A percentile compares a stretch with the other conserved stretches of the same genome.
phyloP scores from a whole-genome alignment of 2,888 invertebrate species.

The Luperina nickerlii region DNA sequence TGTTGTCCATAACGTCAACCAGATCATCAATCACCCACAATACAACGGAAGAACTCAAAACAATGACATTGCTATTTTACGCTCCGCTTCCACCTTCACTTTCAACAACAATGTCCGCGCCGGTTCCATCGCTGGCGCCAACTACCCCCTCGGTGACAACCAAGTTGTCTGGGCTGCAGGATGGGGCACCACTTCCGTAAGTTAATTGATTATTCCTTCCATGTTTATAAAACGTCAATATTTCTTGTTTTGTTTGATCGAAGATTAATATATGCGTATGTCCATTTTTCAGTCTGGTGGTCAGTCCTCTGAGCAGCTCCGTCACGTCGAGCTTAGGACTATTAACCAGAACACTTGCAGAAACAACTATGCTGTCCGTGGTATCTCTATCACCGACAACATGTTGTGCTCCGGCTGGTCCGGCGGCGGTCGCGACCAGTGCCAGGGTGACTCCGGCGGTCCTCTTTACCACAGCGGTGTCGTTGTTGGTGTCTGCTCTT shows the following conservation, averaged over 20 bases:
- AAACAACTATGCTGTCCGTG: slow-evolving; percentile 64
- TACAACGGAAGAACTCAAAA: slow-evolving; percentile 68
- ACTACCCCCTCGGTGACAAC: too few species aligned
- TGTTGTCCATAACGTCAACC: slow-evolving; percentile 56
- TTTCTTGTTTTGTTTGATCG: not conserved
- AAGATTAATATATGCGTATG: not conserved
- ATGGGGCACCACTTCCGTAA: too few species aligned
- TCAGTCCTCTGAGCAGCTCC: slow-evolving; percentile 69
- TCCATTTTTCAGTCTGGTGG: slow-evolving; percentile 61
- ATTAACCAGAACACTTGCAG: slow-evolving; percentile 71
- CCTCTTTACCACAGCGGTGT: slow-evolving; percentile 76
- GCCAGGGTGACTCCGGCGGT: slow-evolving; percentile 78
- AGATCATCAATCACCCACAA: slow-evolving; percentile 71
- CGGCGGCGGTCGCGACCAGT: slow-evolving; percentile 74
- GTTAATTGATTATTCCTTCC: too few species aligned
- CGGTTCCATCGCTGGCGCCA: slow-evolving; percentile 14
- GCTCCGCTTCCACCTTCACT: too few species aligned
- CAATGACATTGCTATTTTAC: slow-evolving; percentile 35
- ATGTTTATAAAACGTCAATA: not conserved
- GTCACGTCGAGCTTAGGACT: slow-evolving; percentile 72
- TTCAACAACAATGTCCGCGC: slow-evolving; percentile 31
- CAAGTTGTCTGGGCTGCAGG: too few species aligned
- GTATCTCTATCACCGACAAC: slow-evolving; percentile 69
- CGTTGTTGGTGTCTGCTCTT: slow-evolving; percentile 78
- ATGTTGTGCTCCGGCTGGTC: slow-evolving; percentile 78